Conservation (phyloP, 2,888 invertebrate species). For the Thereva unica region DNA sequence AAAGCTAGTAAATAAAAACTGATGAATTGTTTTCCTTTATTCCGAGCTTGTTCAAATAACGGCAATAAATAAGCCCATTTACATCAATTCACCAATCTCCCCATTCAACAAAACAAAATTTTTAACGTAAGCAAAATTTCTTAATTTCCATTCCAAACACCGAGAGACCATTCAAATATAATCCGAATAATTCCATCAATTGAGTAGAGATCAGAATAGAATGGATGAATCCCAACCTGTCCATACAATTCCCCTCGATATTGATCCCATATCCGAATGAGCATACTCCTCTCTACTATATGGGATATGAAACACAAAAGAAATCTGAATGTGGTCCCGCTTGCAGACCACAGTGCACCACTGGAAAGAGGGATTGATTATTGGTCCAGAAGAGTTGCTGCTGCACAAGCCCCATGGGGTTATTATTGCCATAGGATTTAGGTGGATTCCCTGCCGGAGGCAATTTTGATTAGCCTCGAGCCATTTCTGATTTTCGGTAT, state of each 20-base stretch:
- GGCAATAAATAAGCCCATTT: no score
- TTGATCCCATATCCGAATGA: conserved; percentile 8
- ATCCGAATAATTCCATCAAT: conserved; percentile 14
- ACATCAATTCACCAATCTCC: no score
- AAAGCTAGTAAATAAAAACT: no score
- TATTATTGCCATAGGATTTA: conserved; percentile 1
- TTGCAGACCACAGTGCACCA: not conserved
- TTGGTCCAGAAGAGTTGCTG: conserved; percentile 2
- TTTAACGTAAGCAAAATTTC: no score
- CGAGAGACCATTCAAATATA: not conserved
- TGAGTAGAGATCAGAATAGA: conserved; percentile 28
- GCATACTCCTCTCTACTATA: not conserved
- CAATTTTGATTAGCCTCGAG: conserved; percentile 30
- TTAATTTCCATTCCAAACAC: no score
- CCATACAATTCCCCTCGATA: conserved; percentile 18
- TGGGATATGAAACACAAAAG: not conserved
- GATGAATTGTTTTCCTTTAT: no score
- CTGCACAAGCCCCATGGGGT: conserved; percentile 16
- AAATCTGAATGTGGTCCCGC: not conserved
- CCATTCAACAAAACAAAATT: no score
- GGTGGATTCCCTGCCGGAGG: conserved; percentile 19
- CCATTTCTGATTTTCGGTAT: conserved; percentile 9
- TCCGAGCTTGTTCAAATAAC: no score
- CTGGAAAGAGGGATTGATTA: conserved; percentile 16
- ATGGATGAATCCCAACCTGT: conserved; percentile 16